Conservation (phyloP, 2,888 invertebrate genomes). For the Malacosoma neustria region DNA sequence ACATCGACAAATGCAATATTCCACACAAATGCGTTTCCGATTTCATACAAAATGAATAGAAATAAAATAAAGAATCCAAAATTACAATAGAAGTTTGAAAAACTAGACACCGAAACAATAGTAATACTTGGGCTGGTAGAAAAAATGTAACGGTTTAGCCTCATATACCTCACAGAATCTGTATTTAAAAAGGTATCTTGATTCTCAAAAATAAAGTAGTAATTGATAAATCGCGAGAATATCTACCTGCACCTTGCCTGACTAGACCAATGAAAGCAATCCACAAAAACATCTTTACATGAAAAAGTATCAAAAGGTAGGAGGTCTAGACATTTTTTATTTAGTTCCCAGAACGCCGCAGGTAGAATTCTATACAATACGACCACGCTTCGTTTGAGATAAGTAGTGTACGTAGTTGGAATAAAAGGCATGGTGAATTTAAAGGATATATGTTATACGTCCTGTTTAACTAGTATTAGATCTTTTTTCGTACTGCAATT, state of each 20-base stretch:
- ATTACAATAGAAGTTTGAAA: not conserved
- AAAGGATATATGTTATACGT: not conserved
- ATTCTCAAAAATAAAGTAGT: constrained; percentile 41
- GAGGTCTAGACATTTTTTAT: constrained; percentile 65
- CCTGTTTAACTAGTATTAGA: too few species aligned
- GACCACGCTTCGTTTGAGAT: constrained; percentile 12
- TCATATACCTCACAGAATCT: constrained; percentile 20
- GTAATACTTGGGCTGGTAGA: constrained; percentile 13
- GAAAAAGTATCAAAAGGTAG: constrained; percentile 61
- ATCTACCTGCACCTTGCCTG: constrained; percentile 59
- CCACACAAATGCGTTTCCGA: too few species aligned
- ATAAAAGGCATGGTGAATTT: not conserved
- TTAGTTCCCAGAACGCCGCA: constrained; percentile 52
- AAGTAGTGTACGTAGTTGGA: constrained; percentile 12
- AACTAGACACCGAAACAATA: not conserved
- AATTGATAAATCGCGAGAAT: constrained; percentile 31
- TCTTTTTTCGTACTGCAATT: too few species aligned
- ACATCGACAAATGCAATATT: too few species aligned
- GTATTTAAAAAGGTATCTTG: constrained; percentile 32
- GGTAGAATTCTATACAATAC: constrained; percentile 47
- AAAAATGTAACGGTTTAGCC: constrained; percentile 25
- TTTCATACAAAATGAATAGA: too few species aligned
- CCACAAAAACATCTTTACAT: constrained; percentile 59
- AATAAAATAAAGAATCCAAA: too few species aligned
- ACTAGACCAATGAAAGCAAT: constrained; percentile 52